Base-by-base conservation (phyloP, 2,888 invertebrate species). In the Meiosimyza platycephala region DNA sequence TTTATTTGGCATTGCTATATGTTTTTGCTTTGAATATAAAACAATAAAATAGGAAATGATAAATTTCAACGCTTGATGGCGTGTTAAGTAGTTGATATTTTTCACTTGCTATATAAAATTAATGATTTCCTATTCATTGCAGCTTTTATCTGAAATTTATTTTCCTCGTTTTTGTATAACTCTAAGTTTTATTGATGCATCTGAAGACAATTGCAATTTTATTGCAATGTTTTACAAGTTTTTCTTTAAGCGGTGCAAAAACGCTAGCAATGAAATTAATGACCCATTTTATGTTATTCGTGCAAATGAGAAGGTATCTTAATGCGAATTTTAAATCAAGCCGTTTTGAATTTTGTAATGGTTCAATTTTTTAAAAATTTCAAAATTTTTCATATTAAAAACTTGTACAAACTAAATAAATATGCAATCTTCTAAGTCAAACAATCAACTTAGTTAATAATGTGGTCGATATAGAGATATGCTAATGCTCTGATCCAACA, bases 41-140 rank as follows among this genome's bases (percentile, higher is more conserved):
- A 28, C 22, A 28, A 28, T 16, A 57, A 28, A 15, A 28, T 22
- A 13, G 57, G 28, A 12, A 6, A 57, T 28, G 15, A 28, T 57
- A 28, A 28, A 22, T 28, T 18, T 15, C 57, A 28, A 6, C 28
- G 57, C 28, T 57, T 28, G 57, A 57, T 57, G 57, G 22, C 28
- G 57, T 28, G 15, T 16, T 57, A 57, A 57, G 57, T 57, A 28
- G 57, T 57, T 28, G 13, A 9, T 40, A 18, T 57, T 57, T 57
- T 57, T 57, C 57, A 12, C 18, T 18, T 57, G 15, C 22, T 57
- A 9, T 18, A 13, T 57, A 18, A 57, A 57, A 57, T 57, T 57
- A 57, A 57, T 57, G 57, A 57, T 57, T 57, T 57, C 28, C 57
- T 57, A 57, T 57, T 57, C 57, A 57, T 57, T 57, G 57, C 22